A percentile compares a stretch with the other conserved stretches of the same genome.
Conservation (phyloP, 2,113 vertebrate species). For the Synodontis membranacea region DNA sequence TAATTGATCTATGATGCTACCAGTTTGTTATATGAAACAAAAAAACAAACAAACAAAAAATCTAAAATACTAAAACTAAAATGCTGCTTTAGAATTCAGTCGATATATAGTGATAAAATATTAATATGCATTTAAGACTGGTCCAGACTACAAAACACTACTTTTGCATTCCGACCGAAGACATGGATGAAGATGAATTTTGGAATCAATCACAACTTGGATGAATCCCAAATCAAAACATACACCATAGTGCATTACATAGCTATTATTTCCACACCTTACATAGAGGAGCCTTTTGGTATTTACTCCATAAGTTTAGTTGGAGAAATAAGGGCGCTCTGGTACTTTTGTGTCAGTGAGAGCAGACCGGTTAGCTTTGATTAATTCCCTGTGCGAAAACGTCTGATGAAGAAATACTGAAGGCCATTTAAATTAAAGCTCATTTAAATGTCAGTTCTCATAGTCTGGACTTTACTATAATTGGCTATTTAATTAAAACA, state of each 20-base stretch:
- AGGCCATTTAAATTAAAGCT: slow-evolving; percentile 99
- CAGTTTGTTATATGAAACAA: background rate
- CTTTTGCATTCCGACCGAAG: background rate
- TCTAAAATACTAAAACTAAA: background rate
- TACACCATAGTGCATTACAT: background rate
- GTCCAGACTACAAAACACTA: background rate
- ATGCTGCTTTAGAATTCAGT: background rate
- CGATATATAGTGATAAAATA: background rate
- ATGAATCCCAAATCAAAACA: background rate
- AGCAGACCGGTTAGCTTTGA: slow-evolving; percentile 67
- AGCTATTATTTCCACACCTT: background rate
- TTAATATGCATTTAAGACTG: background rate
- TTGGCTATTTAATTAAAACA: slow-evolving; percentile 99
- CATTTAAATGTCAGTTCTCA: slow-evolving; percentile 99
- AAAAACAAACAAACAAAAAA: background rate
- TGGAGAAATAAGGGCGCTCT: slow-evolving; percentile 29
- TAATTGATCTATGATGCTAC: background rate
- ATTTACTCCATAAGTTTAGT: slow-evolving; percentile 15
- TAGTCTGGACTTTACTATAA: slow-evolving; percentile 99
- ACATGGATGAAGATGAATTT: background rate
- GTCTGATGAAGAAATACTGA: slow-evolving; percentile 99
- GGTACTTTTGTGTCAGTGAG: slow-evolving; percentile 25
- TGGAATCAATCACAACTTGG: background rate
- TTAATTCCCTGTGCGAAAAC: slow-evolving; percentile 97
- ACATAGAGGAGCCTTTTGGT: background rate